These are phyloP conservation scores for Amphiprion ocellaris DNA, from an alignment of 2,113 vertebrate genomes.

Conservation along the genomic window DNA sequence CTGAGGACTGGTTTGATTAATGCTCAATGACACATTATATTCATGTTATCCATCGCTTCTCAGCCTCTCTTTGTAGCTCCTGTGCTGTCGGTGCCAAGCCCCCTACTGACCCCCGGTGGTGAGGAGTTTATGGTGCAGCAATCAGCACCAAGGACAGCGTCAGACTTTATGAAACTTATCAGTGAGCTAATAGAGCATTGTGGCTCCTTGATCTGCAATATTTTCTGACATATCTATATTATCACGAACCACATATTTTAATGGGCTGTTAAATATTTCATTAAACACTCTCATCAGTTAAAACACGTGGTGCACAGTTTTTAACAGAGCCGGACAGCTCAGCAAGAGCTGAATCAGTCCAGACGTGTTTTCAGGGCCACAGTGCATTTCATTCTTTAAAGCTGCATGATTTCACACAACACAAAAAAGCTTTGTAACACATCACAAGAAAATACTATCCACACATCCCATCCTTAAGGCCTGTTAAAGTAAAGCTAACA, in stretches of 20 bases:
- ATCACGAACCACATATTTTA: constrained; percentile 60
- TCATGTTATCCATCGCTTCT: constrained; percentile 60
- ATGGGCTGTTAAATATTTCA: constrained; percentile 69
- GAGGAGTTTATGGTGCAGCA: constrained; percentile 53
- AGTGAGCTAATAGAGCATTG: constrained; percentile 25
- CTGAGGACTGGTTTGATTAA: constrained; percentile 82
- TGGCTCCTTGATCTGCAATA: constrained; percentile 15
- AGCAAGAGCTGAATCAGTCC: neutral
- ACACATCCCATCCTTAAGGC: neutral
- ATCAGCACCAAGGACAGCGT: constrained; percentile 69
- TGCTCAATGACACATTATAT: constrained; percentile 78
- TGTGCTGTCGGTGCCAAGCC: constrained; percentile 41
- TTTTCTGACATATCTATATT: constrained; percentile 27
- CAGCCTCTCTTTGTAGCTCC: constrained; percentile 46
- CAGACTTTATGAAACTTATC: constrained; percentile 50
- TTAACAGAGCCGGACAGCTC: neutral
- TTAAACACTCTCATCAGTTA: constrained; percentile 36
- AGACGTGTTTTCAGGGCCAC: constrained; percentile 7
- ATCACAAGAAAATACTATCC: neutral
- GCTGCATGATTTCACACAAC: neutral
- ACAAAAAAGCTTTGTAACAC: neutral
- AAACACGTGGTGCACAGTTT: constrained; percentile 29
- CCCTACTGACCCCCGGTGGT: constrained; percentile 78
- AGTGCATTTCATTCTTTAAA: constrained; percentile 17
- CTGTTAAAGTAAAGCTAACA: constrained; percentile 16